phyloP scores from a whole-genome alignment of 2,113 vertebrate species.

The Phyllostomus hastatus region DNA sequence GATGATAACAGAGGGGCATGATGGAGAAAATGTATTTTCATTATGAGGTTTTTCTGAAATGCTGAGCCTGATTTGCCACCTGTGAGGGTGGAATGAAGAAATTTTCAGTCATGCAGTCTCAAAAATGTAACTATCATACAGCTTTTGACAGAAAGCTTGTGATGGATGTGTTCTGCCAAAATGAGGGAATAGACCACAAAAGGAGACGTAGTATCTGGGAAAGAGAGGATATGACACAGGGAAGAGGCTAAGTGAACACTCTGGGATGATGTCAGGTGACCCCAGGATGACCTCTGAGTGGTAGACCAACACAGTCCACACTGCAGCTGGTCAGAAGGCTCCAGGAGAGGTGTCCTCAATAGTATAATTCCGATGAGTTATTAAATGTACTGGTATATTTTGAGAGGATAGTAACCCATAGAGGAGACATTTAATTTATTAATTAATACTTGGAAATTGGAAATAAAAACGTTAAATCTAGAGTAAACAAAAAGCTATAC shows the following conservation, averaged over 20 bases:
- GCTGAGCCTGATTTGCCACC: not conserved
- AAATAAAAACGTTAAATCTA: not conserved
- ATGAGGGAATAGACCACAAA: not conserved
- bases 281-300: not conserved
- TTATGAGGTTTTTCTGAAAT: not conserved
- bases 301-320: not conserved
- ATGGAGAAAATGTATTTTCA: not conserved
- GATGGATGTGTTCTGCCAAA: not conserved
- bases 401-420: not conserved
- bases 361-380: not conserved
- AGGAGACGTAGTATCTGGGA: not conserved
- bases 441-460: not conserved
- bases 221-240: not conserved
- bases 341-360: not conserved
- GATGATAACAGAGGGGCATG: not conserved
- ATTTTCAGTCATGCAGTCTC: not conserved
- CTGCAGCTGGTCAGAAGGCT: not conserved
- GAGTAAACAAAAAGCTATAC: not conserved
- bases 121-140: not conserved
- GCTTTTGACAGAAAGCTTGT: not conserved
- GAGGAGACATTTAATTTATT: not conserved
- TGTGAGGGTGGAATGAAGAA: not conserved
- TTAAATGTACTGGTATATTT: not conserved
- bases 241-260: not conserved
- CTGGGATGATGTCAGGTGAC: not conserved